A percentile compares a stretch with the other conserved stretches of the same genome.
phyloP scores from a whole-genome alignment of 2,888 invertebrate genomes.

The Tromatobia lineatoria region DNA sequence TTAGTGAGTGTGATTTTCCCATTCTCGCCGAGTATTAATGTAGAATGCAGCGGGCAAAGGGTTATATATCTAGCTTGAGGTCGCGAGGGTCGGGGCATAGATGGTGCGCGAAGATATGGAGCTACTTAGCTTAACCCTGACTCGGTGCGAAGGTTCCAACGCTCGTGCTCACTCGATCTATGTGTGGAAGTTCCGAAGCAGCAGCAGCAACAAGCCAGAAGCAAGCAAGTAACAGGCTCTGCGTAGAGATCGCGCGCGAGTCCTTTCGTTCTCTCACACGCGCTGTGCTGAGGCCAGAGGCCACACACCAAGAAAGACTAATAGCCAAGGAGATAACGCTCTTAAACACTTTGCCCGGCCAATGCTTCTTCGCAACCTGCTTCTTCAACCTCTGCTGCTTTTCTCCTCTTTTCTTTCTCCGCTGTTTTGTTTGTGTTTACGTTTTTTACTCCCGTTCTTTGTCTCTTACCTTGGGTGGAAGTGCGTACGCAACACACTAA shows the following conservation, averaged over 20 bases:
- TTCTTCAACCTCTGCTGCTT: slow-evolving; percentile 58
- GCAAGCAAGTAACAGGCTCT: background rate
- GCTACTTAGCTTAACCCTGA: slow-evolving; percentile 85
- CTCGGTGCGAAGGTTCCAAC: slow-evolving; percentile 64
- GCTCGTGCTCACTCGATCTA: background rate
- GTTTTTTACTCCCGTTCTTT: slow-evolving; percentile 14
- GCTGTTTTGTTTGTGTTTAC: slow-evolving; percentile 9
- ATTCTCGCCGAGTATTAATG: background rate
- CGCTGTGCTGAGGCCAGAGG: slow-evolving; percentile 80
- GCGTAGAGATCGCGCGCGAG: slow-evolving; percentile 16
- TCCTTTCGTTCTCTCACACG: slow-evolving; percentile 36
- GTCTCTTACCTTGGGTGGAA: background rate
- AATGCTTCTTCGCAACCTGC: slow-evolving; percentile 83
- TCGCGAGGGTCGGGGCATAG: slow-evolving; percentile 75
- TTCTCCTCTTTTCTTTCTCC: slow-evolving; percentile 51
- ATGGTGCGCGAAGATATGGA: slow-evolving; percentile 83
- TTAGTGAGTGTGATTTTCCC: no score
- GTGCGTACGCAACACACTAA: slow-evolving; percentile 14
- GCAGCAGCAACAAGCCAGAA: background rate
- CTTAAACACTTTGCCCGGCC: slow-evolving; percentile 85
- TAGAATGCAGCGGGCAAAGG: background rate
- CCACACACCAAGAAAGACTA: slow-evolving; percentile 85
- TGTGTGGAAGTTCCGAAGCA: slow-evolving; percentile 2
- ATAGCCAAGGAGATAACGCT: slow-evolving; percentile 85
- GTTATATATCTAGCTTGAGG: slow-evolving; percentile 39